Evolutionary conservation across 2,888 invertebrate genomes (phyloP).

Genomic region (Arctia plantaginis): DNA sequence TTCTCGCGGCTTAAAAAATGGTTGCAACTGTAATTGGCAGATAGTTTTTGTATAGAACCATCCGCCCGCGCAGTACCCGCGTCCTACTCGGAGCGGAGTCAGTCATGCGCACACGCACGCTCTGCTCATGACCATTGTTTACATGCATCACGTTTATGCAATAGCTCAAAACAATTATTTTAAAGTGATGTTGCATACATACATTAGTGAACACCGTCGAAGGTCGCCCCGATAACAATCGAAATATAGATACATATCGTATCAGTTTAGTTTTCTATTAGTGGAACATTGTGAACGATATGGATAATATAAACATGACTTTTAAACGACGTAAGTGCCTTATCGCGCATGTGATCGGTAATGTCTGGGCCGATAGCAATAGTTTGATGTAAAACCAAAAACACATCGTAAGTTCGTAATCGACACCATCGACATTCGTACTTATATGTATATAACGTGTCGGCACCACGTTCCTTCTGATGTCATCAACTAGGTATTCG

Average conservation of each 20-base stretch:
- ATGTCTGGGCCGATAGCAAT: conserved; percentile 23
- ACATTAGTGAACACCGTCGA: conserved; percentile 23
- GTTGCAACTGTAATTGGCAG: conserved; percentile 79
- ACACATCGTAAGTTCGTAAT: conserved; percentile 23
- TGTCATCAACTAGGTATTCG: background rate
- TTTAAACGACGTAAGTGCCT: conserved; percentile 27
- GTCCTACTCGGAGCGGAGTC: conserved; percentile 19
- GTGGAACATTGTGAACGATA: conserved; percentile 34
- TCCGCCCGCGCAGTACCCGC: conserved; percentile 19
- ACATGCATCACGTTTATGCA: conserved; percentile 8
- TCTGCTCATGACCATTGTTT: conserved; percentile 15
- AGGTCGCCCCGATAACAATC: conserved; percentile 36
- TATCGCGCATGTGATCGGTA: conserved; percentile 34
- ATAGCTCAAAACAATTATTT: background rate
- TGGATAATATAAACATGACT: conserved; percentile 36
- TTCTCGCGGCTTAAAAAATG: conserved; percentile 82
- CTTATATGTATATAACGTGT: background rate
- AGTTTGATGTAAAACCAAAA: conserved; percentile 29
- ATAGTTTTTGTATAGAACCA: conserved; percentile 63
- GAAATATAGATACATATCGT: conserved; percentile 16
- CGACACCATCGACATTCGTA: conserved; percentile 26
- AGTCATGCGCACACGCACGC: conserved; percentile 32
- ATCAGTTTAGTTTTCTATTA: conserved; percentile 47
- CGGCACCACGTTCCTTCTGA: background rate
- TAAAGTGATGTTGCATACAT: conserved; percentile 15